A percentile compares a stretch with the other conserved stretches of the same genome.
These are phyloP conservation scores for Anguilla anguilla DNA, from an alignment of 2,797 vertebrate genomes.

Conservation along the genomic window DNA sequence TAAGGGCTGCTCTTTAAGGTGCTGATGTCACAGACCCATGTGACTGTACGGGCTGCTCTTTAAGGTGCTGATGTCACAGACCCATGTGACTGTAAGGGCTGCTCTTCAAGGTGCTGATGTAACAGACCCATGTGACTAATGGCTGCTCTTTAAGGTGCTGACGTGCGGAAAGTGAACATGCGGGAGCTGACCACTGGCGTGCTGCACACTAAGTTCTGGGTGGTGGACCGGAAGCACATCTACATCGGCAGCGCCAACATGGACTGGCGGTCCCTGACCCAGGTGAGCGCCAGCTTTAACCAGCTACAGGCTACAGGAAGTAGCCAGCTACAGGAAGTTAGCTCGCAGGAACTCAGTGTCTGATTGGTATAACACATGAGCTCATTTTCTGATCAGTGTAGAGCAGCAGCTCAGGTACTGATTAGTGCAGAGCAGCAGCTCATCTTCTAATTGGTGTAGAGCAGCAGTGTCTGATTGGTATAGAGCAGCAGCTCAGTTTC, in stretches of 20 bases:
- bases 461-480: not conserved
- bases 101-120: not conserved
- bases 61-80: not conserved
- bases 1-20: not conserved
- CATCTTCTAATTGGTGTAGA: not conserved
- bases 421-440: not conserved
- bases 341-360: not conserved
- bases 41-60: not conserved
- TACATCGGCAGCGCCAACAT: constrained; percentile 95
- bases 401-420: not conserved
- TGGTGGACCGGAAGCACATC: constrained; percentile 86
- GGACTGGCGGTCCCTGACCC: constrained; percentile 95
- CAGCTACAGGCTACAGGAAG: not conserved
- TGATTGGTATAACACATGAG: not conserved
- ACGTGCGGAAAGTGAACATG: constrained; percentile 81
- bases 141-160: constrained; percentile 72
- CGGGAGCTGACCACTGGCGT: constrained; percentile 80
- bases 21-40: not conserved
- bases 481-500: not conserved
- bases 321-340: not conserved
- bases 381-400: not conserved
- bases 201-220: constrained; percentile 94
- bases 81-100: not conserved
- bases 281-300: constrained; percentile 66
- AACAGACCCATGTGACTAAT: not conserved